These are phyloP conservation scores for Euwallacea similis DNA, from an alignment of 1,140 invertebrate genomes.

Conservation along the genomic window DNA sequence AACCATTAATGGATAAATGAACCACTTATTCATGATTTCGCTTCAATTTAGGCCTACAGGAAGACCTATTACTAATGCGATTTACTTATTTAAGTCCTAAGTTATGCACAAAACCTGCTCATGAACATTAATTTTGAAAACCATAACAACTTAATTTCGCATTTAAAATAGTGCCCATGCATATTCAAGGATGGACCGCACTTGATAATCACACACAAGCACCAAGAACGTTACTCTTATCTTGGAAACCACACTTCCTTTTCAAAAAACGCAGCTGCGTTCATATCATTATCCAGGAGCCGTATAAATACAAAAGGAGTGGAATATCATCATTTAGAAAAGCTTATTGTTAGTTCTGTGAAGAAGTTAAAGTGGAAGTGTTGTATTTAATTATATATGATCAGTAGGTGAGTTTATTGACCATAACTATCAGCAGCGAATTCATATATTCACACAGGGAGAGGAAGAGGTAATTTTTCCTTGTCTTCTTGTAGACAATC, in stretches of 20 bases:
- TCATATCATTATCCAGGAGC: constrained; percentile 22
- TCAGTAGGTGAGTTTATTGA: no score
- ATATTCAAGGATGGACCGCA: background rate
- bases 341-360: background rate
- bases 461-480: background rate
- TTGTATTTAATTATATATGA: background rate
- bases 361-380: no score
- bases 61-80: background rate
- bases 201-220: background rate
- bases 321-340: constrained; percentile 1
- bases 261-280: constrained; percentile 20
- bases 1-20: no score
- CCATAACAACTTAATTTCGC: background rate
- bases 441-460: no score
- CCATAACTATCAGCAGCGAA: no score
- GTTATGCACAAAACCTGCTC: no score
- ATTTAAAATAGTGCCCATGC: background rate
- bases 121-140: background rate
- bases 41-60: background rate
- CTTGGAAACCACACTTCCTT: constrained; percentile 30
- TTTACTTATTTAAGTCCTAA: no score
- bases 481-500: background rate
- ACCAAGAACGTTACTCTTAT: constrained; percentile 16
- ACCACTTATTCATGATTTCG: background rate
- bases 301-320: constrained; percentile 13